A percentile compares a stretch with the other conserved stretches of the same genome.
Evolutionary conservation across 2,797 vertebrate genomes (phyloP).

Genomic region (Cossypha dichroa): DNA sequence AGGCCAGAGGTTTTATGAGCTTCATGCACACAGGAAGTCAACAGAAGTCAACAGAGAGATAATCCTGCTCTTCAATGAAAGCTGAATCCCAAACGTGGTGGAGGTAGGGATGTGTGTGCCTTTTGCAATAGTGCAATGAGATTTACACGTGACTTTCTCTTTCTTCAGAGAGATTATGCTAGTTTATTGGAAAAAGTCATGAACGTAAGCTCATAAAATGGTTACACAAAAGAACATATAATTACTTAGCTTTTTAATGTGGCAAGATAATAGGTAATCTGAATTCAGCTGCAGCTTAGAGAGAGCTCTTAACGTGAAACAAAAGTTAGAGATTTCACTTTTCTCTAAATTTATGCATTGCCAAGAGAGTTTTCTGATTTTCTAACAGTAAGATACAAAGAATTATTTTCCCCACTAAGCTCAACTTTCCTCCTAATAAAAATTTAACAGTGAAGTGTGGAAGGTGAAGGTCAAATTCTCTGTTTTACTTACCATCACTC

Average conservation of each 20-base stretch:
- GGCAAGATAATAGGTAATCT: constrained; percentile 40
- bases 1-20: neutral
- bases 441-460: neutral
- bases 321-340: neutral
- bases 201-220: constrained; percentile 16
- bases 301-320: neutral
- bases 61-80: neutral
- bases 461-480: neutral
- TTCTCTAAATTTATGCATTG: neutral
- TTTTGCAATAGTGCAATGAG: neutral
- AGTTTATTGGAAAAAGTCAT: constrained; percentile 17
- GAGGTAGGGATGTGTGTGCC: neutral
- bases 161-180: neutral
- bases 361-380: neutral
- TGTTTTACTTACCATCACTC: neutral
- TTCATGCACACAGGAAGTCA: neutral
- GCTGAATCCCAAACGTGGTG: neutral
- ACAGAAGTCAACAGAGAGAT: neutral
- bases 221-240: constrained; percentile 41
- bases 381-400: neutral
- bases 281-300: neutral
- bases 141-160: neutral
- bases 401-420: neutral
- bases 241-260: constrained; percentile 43
- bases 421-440: neutral